Evolutionary conservation across 2,888 invertebrate genomes (phyloP).

Genomic region (Meteorus cinctellus): DNA sequence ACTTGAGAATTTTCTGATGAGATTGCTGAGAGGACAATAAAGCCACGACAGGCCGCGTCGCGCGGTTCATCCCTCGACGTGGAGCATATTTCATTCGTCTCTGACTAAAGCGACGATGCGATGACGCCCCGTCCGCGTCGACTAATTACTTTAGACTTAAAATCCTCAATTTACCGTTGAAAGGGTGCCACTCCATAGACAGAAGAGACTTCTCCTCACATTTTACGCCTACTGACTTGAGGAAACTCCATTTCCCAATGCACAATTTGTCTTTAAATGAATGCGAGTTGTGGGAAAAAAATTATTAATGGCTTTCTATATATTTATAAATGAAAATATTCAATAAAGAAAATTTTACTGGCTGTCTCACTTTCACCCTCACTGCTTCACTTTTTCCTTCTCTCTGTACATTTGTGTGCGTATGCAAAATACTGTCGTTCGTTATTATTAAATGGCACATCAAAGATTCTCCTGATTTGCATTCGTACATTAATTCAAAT

Average conservation of each 20-base stretch:
- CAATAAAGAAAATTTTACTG: neutral
- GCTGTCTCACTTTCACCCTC: neutral
- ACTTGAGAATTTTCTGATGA: conserved; percentile 41
- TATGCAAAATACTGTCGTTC: neutral
- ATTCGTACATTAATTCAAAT: conserved; percentile 31
- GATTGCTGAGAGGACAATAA: conserved; percentile 34
- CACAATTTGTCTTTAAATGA: conserved; percentile 45
- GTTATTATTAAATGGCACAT: conserved; percentile 4
- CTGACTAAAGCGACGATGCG: conserved; percentile 17
- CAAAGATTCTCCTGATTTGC: conserved; percentile 11
- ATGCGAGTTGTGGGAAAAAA: conserved; percentile 12
- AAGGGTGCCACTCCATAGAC: conserved; percentile 48
- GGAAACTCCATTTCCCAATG: conserved; percentile 28
- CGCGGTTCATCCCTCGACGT: conserved; percentile 5
- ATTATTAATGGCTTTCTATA: conserved; percentile 1
- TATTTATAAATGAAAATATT: neutral
- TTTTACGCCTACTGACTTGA: conserved; percentile 28
- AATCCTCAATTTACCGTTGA: conserved; percentile 60
- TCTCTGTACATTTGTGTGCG: neutral
- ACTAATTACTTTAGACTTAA: conserved; percentile 63
- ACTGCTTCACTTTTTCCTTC: neutral
- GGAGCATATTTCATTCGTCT: conserved; percentile 18
- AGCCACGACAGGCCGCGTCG: conserved; percentile 17
- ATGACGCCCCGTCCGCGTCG: conserved; percentile 41
- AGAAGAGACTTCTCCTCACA: conserved; percentile 28